These are phyloP conservation scores for Xiphorhynchus erythropygius DNA, from an alignment of 2,797 vertebrate genomes.

Conservation along the genomic window DNA sequence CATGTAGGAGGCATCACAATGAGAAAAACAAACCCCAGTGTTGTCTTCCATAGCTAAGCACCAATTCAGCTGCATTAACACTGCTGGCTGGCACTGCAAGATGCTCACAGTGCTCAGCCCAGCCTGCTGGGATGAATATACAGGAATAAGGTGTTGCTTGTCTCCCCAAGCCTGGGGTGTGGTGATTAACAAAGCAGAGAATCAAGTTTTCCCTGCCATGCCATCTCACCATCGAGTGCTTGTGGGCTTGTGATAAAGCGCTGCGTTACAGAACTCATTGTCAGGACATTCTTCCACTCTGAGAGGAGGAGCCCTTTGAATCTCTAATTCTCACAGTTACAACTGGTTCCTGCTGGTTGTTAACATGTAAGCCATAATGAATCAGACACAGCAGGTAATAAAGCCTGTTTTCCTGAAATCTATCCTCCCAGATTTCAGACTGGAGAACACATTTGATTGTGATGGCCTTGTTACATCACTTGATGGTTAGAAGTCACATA, in stretches of 20 bases:
- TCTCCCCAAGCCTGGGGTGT: neutral
- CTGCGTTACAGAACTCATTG: neutral
- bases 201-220: accelerated
- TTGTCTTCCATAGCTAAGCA: neutral
- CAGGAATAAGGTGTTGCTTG: neutral
- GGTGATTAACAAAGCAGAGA: neutral
- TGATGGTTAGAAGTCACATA: neutral
- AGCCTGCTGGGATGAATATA: neutral
- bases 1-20: accelerated
- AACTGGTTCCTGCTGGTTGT: neutral
- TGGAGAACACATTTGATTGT: neutral
- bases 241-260: neutral
- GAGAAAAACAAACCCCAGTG: no score
- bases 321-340: neutral
- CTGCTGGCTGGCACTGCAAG: neutral
- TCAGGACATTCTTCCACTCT: neutral
- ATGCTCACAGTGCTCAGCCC: neutral
- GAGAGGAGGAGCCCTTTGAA: neutral
- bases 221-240: neutral
- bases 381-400: neutral
- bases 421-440: neutral
- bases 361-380: neutral
- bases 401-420: neutral
- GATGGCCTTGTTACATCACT: neutral
- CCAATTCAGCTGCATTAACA: neutral